Evolutionary conservation across 2,888 invertebrate species (phyloP), one percentile per base, ranked within the genome.

Genomic region (Lepidochrysops patricia): DNA sequence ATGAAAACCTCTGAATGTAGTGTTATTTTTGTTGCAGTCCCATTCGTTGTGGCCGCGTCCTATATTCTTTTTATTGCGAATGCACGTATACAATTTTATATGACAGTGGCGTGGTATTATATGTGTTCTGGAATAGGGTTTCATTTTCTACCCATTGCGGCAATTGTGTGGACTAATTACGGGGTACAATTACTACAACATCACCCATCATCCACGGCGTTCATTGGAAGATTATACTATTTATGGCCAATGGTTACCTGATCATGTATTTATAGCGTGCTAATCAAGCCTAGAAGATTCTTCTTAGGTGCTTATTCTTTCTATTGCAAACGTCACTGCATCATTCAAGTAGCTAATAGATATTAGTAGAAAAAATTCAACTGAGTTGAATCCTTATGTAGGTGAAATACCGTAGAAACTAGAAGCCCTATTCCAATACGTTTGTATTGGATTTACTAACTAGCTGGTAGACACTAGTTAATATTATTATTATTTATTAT

Each of bases 131-230:
- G 76, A 76, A 77, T 84, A 77, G 76, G 79, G 80, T 83, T 72
- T 73, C 76, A 81, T 79, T 87, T 88, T 87, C 88, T 86, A 79
- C 77, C 79, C 74, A 84, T 85, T 84, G 81, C 77, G 80, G 75
- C 86, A 88, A 88, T 89, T 88, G 84, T 68, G 73, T 79, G 76
- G 70, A 72, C 79, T 88, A 87, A 88, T 88, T 87, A 83, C 79
- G 66, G 70, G 74, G 72, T 72, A 72, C 77, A 85, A 88, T 88
- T 88, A 86, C n/a, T n/a, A 77, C 71, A 73, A 72, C 72, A 72
- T 72, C 74, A 79, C 77, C 76, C 77, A 63, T 63, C 54, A 66
- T 64, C 67, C 69, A 58, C 67, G 68, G 58, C 66, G 63, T 63
- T 63, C 64, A 64, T 60, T 61, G 58, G 32, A 54, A 54, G 54